Conservation (phyloP, 2,113 vertebrate species). For the Cyphomyrus plagiostoma region DNA sequence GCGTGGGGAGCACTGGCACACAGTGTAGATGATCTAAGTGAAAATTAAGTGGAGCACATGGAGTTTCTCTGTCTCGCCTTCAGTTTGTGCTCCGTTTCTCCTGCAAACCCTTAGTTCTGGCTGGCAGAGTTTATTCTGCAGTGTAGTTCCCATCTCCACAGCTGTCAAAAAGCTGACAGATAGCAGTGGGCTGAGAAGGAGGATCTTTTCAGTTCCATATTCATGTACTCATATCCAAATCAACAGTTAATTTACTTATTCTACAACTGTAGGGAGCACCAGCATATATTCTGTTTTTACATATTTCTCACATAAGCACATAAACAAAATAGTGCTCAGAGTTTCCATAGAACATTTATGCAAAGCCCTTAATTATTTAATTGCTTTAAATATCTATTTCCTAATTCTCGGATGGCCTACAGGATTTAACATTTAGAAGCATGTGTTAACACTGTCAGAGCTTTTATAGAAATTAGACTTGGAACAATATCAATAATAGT, state of each 20-base stretch:
- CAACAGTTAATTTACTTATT: background rate
- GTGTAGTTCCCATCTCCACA: background rate
- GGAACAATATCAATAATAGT: background rate
- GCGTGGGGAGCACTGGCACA: background rate
- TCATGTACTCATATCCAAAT: background rate
- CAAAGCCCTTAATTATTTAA: background rate
- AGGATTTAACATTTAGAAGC: background rate
- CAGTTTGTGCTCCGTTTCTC: background rate
- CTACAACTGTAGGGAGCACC: background rate
- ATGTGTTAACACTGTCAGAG: background rate
- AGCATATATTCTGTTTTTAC: background rate
- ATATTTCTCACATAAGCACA: background rate
- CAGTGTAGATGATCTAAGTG: slow-evolving; percentile 8
- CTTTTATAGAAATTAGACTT: background rate
- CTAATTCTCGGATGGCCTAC: background rate
- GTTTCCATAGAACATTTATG: background rate
- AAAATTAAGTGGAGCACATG: slow-evolving; percentile 1
- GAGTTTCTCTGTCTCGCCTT: background rate
- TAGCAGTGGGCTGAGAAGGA: background rate
- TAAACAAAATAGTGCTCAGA: background rate
- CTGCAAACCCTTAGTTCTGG: background rate
- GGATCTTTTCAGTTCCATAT: background rate
- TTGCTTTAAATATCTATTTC: background rate
- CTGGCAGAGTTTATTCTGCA: background rate
- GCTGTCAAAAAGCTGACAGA: slow-evolving; percentile 6